Percentiles rank a stretch among this genome's conserved stretches.
Conservation (phyloP, 2,113 vertebrate genomes). For the Microcebus jonahi region DNA sequence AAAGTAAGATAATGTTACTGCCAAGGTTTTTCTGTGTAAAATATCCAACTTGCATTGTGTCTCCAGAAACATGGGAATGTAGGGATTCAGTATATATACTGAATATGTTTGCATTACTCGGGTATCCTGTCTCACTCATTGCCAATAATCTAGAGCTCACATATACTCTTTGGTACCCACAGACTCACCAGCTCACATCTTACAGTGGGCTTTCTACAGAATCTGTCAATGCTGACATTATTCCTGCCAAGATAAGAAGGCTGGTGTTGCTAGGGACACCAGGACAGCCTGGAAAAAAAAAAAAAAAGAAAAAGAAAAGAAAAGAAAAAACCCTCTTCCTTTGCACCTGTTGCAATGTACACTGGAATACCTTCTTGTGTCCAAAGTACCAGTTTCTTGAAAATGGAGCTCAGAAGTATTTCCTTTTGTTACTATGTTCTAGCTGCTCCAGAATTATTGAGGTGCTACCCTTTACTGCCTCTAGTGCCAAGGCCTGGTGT, state of each 20-base stretch:
- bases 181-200: background rate
- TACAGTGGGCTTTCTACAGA: background rate
- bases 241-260: background rate
- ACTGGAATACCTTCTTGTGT: background rate
- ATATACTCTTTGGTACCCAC: background rate
- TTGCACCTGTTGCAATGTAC: background rate
- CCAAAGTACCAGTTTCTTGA: background rate
- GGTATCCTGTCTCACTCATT: background rate
- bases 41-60: background rate
- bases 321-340: background rate
- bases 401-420: background rate
- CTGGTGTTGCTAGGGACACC: background rate
- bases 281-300: background rate
- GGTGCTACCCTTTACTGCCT: background rate
- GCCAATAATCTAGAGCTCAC: background rate
- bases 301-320: background rate
- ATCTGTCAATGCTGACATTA: background rate
- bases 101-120: background rate
- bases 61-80: background rate
- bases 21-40: background rate
- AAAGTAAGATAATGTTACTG: background rate
- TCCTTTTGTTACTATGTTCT: background rate
- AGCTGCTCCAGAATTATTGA: background rate
- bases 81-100: background rate
- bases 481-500: background rate